Evolutionary conservation across 2,797 vertebrate genomes (phyloP), one percentile per base, ranked within the genome.

Genomic region (Mus spretus): DNA sequence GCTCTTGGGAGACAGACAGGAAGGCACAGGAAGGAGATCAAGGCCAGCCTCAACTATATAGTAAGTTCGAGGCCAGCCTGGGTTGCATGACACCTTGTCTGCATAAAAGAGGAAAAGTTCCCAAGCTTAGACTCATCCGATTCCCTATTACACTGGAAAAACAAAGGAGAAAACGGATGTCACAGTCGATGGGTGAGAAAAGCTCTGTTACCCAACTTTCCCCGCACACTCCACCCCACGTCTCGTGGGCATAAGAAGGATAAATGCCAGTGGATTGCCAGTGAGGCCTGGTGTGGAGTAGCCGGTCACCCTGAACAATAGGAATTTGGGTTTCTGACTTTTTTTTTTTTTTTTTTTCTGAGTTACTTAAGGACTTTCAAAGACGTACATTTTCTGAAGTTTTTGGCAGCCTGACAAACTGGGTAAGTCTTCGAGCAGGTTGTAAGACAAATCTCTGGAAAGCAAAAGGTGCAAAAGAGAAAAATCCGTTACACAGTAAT

Each of bases 381-480:
- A 92, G 15, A 97, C 99, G 98, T 99, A 99, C 99, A 99, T 99
- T 98, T 99, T 99, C 98, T 99, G 99, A 83, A 99, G 98, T 93
- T 98, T 99, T 95, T 99, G 98, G 91, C 99, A 99, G 80, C 98
- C 98, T 6, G 99, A 99, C 97, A 99, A 99, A 97, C 98, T 99
- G 40, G 99, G 99, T 83, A 99, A 98, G 77, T 99, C 98, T 98
- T 99, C 98, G 96, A 99, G 98, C 44, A 98, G 98, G 98, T 99
- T 99, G 95, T 99, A 99, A 59, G 99, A 99, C 70, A 99, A 98
- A 98, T 99, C 99, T 59, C 99, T 99, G 98, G 96, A 98, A 98
- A 94, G 98, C 47, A 98, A 24, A 97, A 98, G 91, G 83, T 89
- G 95, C n/a, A 40, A 94, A 96, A 40, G 85, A 95, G 47, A 81